Conservation (phyloP, 2,888 invertebrate genomes). For the Drosophila rubida region DNA sequence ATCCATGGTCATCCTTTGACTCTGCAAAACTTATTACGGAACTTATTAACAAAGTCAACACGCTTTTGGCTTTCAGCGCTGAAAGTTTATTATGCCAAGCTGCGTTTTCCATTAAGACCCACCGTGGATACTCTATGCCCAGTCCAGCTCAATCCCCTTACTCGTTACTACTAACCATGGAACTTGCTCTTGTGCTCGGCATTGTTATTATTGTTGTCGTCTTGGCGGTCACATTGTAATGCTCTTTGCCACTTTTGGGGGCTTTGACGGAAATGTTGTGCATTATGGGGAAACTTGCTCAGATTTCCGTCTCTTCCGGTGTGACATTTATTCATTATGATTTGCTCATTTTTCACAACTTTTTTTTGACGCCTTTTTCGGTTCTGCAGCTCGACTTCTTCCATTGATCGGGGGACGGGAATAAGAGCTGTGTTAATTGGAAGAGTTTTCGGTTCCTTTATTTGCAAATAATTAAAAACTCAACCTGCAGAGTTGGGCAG, state of each 20-base stretch:
- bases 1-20: constrained; percentile 47
- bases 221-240: constrained; percentile 41
- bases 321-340: constrained; percentile 81
- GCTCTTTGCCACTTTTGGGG: constrained; percentile 43
- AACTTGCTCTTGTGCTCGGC: background rate
- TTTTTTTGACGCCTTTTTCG: constrained; percentile 22
- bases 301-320: constrained; percentile 76
- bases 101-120: constrained; percentile 67
- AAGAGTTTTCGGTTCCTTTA: constrained; percentile 59
- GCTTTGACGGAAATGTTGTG: constrained; percentile 69
- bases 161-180: constrained; percentile 13
- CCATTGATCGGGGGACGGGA: background rate
- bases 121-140: constrained; percentile 2
- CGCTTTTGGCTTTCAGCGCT: constrained; percentile 45
- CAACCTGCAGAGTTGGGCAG: constrained; percentile 13
- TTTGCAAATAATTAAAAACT: constrained; percentile 78
- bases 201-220: constrained; percentile 12
- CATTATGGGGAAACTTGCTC: constrained; percentile 60
- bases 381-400: background rate
- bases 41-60: constrained; percentile 81
- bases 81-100: constrained; percentile 73
- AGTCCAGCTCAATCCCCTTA: background rate
- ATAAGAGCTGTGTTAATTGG: constrained; percentile 59
- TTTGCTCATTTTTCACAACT: constrained; percentile 65
- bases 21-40: constrained; percentile 71